Evolutionary conservation across 2,888 invertebrate genomes (phyloP), one percentile per base, ranked within the genome.

Genomic region (Troides helena): DNA sequence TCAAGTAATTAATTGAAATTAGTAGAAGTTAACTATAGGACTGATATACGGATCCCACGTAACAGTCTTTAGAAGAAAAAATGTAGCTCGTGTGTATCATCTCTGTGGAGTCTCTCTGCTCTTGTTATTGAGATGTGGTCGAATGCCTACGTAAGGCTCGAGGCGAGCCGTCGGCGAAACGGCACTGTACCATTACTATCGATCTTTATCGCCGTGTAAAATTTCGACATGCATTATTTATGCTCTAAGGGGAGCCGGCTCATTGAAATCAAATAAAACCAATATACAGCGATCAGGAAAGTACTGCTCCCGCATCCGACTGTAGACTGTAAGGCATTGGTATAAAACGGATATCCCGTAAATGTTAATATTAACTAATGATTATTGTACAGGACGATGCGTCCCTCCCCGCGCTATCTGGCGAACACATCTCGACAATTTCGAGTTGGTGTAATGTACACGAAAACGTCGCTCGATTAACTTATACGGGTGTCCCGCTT

Each of bases 191-290:
- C 71, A 80, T 82, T 75, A 75, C 72, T 73, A 77, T 75, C 71
- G 74, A 77, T 76, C 73, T 68, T 73, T 74, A 74, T 74, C 74
- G 71, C 72, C 71, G 76, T 77, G 78, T 81, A 82, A 85, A 86
- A 89, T 89, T 39, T 89, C 85, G 86, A 88, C 88, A 89, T 89
- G 85, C 88, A 90, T 92, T 90, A 91, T 91, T 91, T 89, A 91
- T 90, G 80, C 82, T 82, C 78, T 71, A 73, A 77, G 81, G 89
- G 89, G 87, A 80, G 84, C 75, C 77, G 82, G 82, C 85, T 88
- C 89, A 89, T 91, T 89, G 89, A 90, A 89, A 90, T 88, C 83
- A 85, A 70, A 70, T 70, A 70, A 70, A 70, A 70, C 67, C 64
- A 70, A 67, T 67, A 67, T 67, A 72, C 73, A 65, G 59, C 66